These are phyloP conservation scores for Montipora efflorescens DNA, from an alignment of 64 coral and sea anemone genomes.

Conservation along the genomic window DNA sequence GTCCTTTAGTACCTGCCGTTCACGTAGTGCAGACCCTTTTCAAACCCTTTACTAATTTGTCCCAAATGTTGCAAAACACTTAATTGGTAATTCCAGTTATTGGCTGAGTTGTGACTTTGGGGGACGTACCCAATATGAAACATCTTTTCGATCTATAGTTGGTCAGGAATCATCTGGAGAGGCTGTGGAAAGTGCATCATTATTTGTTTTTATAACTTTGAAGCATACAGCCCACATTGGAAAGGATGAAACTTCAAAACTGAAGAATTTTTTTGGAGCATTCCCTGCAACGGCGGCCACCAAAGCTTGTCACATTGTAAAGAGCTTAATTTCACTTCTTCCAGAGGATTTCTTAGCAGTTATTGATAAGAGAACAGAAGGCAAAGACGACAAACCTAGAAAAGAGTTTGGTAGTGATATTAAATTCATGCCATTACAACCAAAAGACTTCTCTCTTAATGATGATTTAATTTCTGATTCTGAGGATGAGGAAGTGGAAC, in stretches of 20 bases:
- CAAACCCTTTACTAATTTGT: no score
- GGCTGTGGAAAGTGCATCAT: constrained; percentile 77
- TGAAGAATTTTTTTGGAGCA: constrained; percentile 78
- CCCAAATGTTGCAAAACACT: no score
- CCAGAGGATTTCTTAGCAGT: constrained; percentile 69
- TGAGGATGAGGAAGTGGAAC: constrained; percentile 72
- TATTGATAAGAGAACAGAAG: constrained; percentile 60
- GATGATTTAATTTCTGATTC: constrained; percentile 74
- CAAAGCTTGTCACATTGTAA: constrained; percentile 82
- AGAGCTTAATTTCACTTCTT: constrained; percentile 61
- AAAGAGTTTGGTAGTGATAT: constrained; percentile 89
- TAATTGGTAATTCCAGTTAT: no score
- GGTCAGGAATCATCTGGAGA: constrained; percentile 82
- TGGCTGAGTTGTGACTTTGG: no score
- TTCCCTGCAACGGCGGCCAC: constrained; percentile 87
- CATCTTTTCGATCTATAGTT: constrained; percentile 46
- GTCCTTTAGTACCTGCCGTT: no score
- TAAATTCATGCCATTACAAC: constrained; percentile 53
- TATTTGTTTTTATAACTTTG: constrained; percentile 85
- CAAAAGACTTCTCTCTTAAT: constrained; percentile 33
- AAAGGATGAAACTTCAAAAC: constrained; percentile 61
- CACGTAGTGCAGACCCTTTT: no score
- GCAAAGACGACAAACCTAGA: background rate
- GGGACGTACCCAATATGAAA: no score
- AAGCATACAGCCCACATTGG: constrained; percentile 65